phyloP scores from a whole-genome alignment of 53 echinoderm and acorn worm genomes.

The Hippasteria phrygiana region DNA sequence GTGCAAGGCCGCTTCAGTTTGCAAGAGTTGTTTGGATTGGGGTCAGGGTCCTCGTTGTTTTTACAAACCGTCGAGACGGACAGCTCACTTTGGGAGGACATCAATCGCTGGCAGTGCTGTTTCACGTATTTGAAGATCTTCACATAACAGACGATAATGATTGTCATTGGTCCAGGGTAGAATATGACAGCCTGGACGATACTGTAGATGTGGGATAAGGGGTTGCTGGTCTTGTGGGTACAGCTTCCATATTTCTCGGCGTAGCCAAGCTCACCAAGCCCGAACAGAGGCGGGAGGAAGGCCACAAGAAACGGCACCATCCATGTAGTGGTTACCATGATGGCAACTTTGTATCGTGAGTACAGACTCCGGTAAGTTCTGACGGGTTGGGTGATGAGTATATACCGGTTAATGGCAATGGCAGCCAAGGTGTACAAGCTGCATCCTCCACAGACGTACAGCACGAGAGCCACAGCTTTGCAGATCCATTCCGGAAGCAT shows the following conservation, averaged over 20 bases:
- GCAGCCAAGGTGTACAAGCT: constrained; percentile 86
- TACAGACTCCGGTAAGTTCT: constrained; percentile 62
- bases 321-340: constrained; percentile 73
- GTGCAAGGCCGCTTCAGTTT: constrained; percentile 54
- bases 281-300: constrained; percentile 66
- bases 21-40: constrained; percentile 7
- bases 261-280: constrained; percentile 71
- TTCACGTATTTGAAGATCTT: constrained; percentile 69
- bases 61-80: constrained; percentile 26
- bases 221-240: constrained; percentile 49
- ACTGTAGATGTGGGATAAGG: constrained; percentile 68
- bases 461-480: constrained; percentile 71
- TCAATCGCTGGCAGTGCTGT: constrained; percentile 66
- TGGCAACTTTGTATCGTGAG: constrained; percentile 57
- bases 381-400: constrained; percentile 76
- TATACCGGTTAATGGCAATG: constrained; percentile 84
- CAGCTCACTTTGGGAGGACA: constrained; percentile 37
- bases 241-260: constrained; percentile 72
- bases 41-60: background rate
- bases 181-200: constrained; percentile 60
- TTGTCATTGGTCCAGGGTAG: constrained; percentile 62
- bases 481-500: constrained; percentile 78
- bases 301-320: constrained; percentile 74
- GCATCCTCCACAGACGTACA: constrained; percentile 81
- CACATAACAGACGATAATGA: constrained; percentile 71